These are phyloP conservation scores for Pygoscelis adeliae DNA, from an alignment of 2,113 vertebrate genomes.

Conservation along the genomic window DNA sequence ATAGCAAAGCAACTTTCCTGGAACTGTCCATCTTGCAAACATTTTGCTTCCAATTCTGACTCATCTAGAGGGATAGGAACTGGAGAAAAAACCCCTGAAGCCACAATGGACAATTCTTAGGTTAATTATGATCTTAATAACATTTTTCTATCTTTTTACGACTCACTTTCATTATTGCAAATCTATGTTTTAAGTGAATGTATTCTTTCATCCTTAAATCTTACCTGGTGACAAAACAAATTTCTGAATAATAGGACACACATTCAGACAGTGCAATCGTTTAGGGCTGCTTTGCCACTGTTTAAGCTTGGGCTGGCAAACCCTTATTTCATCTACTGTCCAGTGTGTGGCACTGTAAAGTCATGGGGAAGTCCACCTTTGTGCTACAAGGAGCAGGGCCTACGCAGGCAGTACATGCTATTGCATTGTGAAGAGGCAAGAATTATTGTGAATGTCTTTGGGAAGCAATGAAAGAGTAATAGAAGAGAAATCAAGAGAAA, in stretches of 20 bases:
- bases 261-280: not conserved
- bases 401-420: not conserved
- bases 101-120: not conserved
- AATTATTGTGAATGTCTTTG: not conserved
- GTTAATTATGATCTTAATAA: not conserved
- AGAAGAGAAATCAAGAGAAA: not conserved
- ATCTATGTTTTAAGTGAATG: not conserved
- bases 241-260: not conserved
- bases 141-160: not conserved
- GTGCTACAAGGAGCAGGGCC: not conserved
- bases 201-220: constrained; percentile 1
- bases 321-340: not conserved
- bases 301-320: not conserved
- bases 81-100: not conserved
- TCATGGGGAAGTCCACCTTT: not conserved
- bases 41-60: not conserved
- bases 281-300: not conserved
- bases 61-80: not conserved
- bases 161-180: not conserved
- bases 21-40: not conserved
- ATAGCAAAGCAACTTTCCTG: not conserved
- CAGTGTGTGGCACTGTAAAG: not conserved
- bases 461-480: not conserved
- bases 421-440: not conserved
- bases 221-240: not conserved